A percentile compares a stretch with the other conserved stretches of the same genome.
These are phyloP conservation scores for Paracentrotus lividus DNA, from an alignment of 53 echinoderm and acorn worm genomes.

Conservation along the genomic window DNA sequence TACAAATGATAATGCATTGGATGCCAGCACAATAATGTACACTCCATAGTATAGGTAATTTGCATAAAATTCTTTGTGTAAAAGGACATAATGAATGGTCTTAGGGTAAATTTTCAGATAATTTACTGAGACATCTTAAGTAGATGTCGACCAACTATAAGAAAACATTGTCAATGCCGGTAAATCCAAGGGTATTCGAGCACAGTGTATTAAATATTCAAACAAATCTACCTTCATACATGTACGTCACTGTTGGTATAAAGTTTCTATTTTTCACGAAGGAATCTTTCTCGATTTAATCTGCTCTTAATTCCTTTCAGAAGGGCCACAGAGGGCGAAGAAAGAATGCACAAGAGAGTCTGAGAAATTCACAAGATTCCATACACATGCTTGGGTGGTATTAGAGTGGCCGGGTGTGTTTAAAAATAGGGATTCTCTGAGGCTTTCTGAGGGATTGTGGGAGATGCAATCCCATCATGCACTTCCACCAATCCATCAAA, in stretches of 20 bases:
- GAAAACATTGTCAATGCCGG: too few relatives aligned
- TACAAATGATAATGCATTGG: too few relatives aligned
- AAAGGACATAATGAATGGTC: too few relatives aligned
- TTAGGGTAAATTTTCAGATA: too few relatives aligned
- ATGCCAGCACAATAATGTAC: too few relatives aligned
- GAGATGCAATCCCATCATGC: conserved; percentile 26
- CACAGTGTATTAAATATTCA: not conserved
- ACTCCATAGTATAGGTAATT: too few relatives aligned
- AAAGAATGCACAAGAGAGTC: not conserved
- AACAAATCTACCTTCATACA: not conserved
- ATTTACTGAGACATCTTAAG: too few relatives aligned
- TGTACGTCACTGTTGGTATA: not conserved
- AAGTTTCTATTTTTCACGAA: not conserved
- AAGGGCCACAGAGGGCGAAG: not conserved
- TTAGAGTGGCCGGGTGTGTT: conserved; percentile 22
- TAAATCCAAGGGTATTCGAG: too few relatives aligned
- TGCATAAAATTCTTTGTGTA: too few relatives aligned
- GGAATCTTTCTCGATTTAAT: not conserved
- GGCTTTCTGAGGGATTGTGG: not conserved
- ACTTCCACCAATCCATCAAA: conserved; percentile 44
- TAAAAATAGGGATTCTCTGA: conserved; percentile 35
- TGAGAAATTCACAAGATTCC: conserved; percentile 40
- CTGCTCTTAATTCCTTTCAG: not conserved
- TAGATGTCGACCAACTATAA: too few relatives aligned
- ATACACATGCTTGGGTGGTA: conserved; percentile 14